Evolutionary conservation across 2,888 invertebrate species (phyloP).

Genomic region (Agrenia bidenticulata): DNA sequence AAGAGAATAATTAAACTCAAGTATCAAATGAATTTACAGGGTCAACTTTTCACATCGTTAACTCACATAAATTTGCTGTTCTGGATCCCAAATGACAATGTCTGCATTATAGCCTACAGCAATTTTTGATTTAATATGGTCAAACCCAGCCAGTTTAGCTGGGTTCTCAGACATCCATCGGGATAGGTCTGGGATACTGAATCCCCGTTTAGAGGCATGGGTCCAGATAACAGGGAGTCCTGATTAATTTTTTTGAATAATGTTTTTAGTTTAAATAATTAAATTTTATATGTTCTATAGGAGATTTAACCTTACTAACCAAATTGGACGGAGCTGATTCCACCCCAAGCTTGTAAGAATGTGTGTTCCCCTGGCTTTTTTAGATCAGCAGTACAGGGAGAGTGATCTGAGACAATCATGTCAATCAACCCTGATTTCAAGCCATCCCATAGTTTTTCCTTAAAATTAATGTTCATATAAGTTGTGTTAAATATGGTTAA

Average conservation of each 20-base stretch:
- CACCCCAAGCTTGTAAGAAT: slow-evolving; percentile 72
- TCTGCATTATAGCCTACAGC: slow-evolving; percentile 69
- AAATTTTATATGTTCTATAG: neutral
- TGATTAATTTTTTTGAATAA: slow-evolving; percentile 52
- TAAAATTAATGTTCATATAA: neutral
- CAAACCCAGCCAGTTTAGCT: slow-evolving; percentile 65
- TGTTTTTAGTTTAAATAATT: slow-evolving; percentile 5
- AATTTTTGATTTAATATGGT: slow-evolving; percentile 65
- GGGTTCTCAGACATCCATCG: slow-evolving; percentile 65
- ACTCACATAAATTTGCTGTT: slow-evolving; percentile 63
- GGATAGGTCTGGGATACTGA: slow-evolving; percentile 62
- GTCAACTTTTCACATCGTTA: no score
- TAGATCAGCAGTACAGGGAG: slow-evolving; percentile 67
- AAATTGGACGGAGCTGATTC: slow-evolving; percentile 72
- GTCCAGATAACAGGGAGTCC: slow-evolving; percentile 72
- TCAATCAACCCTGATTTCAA: slow-evolving; percentile 63
- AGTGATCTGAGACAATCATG: slow-evolving; percentile 69
- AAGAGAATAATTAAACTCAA: no score
- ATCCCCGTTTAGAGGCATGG: slow-evolving; percentile 61
- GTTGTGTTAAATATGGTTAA: neutral
- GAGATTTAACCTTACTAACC: slow-evolving; percentile 57
- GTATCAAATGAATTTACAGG: no score
- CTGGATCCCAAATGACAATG: slow-evolving; percentile 70
- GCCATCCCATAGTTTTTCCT: slow-evolving; percentile 63
- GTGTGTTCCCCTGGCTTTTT: slow-evolving; percentile 61